Conservation (phyloP, 2,113 vertebrate genomes). For the Forbesichthys papilliferus region DNA sequence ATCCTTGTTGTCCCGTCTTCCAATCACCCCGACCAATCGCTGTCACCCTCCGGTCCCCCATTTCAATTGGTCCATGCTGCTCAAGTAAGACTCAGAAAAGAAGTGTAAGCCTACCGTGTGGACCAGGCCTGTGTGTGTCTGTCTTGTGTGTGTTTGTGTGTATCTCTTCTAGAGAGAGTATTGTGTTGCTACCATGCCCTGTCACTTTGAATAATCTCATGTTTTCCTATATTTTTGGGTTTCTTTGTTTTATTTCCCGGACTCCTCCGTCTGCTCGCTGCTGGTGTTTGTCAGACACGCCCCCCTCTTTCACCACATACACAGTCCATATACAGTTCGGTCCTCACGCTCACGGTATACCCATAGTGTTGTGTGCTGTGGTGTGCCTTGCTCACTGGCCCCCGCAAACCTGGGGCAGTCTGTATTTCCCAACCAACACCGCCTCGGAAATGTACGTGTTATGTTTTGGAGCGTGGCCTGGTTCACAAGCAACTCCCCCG, state of each 20-base stretch:
- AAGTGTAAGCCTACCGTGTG: constrained; percentile 76
- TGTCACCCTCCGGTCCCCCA: constrained; percentile 70
- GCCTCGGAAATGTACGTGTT: constrained; percentile 63
- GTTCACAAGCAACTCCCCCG: constrained; percentile 63
- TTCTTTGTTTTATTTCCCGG: constrained; percentile 56
- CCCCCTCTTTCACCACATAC: constrained; percentile 34
- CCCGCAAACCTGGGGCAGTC: constrained; percentile 59
- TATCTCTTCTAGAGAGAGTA: background rate
- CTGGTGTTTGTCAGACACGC: constrained; percentile 31
- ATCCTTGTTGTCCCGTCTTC: constrained; percentile 57
- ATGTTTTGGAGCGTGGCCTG: constrained; percentile 59
- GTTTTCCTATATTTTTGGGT: constrained; percentile 54
- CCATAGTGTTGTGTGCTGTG: constrained; percentile 51
- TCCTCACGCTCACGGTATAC: constrained; percentile 44
- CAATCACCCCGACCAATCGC: constrained; percentile 68
- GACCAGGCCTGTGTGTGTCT: constrained; percentile 61
- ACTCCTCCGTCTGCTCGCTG: constrained; percentile 65
- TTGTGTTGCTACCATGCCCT: constrained; percentile 57
- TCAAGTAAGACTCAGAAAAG: constrained; percentile 88
- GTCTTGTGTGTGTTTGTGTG: constrained; percentile 30
- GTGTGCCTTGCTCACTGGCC: constrained; percentile 33
- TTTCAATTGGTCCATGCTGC: constrained; percentile 76
- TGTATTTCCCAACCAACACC: constrained; percentile 80
- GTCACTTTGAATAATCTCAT: constrained; percentile 72
- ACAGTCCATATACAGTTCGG: constrained; percentile 35